Evolutionary conservation across 37 sponge, comb jelly and placozoan species (phyloP).

Genomic region (Spongilla lacustris): DNA sequence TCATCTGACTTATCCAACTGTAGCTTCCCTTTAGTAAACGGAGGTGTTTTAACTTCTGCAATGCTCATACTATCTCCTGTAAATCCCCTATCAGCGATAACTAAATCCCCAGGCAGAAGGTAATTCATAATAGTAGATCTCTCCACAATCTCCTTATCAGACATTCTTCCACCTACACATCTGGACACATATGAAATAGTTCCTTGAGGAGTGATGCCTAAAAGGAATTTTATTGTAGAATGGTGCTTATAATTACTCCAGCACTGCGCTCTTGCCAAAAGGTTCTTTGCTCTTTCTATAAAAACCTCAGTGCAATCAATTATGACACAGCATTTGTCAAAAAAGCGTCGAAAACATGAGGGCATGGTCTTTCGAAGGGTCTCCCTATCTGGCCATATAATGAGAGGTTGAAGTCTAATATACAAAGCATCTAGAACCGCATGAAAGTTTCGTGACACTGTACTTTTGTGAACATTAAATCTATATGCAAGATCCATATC

Average conservation of each 20-base stretch:
- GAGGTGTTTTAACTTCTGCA: constrained; percentile 12
- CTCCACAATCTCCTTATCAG: constrained; percentile 33
- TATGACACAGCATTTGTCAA: constrained; percentile 23
- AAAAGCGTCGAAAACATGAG: constrained; percentile 10
- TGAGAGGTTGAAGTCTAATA: constrained; percentile 24
- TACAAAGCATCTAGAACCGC: background rate
- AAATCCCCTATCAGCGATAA: constrained; percentile 49
- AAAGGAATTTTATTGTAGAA: constrained; percentile 46
- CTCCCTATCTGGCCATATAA: constrained; percentile 68
- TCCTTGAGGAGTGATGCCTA: constrained; percentile 65
- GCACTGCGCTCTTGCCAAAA: constrained; percentile 57
- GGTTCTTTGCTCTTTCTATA: constrained; percentile 51
- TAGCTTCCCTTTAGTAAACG: constrained; percentile 42
- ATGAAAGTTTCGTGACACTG: constrained; percentile 33
- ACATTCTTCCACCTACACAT: constrained; percentile 45
- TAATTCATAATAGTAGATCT: constrained; percentile 10
- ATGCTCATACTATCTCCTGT: constrained; percentile 2
- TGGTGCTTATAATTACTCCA: constrained; percentile 54
- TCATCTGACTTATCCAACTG: constrained; percentile 57
- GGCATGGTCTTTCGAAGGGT: constrained; percentile 47
- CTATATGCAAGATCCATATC: background rate
- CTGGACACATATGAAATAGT: constrained; percentile 43
- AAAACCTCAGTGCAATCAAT: constrained; percentile 62
- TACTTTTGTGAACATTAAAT: constrained; percentile 16
- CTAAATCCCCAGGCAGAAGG: constrained; percentile 32